These are phyloP conservation scores for Oostethus manadensis DNA, from an alignment of 2,113 vertebrate genomes.

Conservation along the genomic window DNA sequence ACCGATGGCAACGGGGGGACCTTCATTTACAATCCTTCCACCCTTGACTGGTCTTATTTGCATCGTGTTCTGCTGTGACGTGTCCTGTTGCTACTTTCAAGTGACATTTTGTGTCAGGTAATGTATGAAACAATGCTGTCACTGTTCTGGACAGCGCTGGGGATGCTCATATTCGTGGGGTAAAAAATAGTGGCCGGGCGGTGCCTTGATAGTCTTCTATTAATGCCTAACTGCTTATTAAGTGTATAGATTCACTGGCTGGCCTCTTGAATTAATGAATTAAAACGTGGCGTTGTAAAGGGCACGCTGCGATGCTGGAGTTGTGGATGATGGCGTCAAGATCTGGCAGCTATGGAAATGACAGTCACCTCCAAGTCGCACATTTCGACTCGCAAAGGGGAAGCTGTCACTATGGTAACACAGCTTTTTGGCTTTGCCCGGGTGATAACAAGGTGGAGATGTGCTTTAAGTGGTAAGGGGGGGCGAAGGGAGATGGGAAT, in stretches of 20 bases:
- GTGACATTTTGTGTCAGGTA: conserved; percentile 22
- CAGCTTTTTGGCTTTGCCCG: conserved; percentile 51
- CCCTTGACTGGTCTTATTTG: conserved; percentile 30
- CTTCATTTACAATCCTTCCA: conserved; percentile 30
- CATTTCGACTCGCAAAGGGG: conserved; percentile 43
- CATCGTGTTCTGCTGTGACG: conserved; percentile 38
- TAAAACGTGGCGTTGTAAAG: conserved; percentile 17
- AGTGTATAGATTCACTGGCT: conserved; percentile 21
- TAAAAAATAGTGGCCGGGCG: conserved; percentile 11
- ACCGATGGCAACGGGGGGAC: conserved; percentile 24
- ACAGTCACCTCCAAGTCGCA: conserved; percentile 57
- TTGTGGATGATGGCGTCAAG: conserved; percentile 30
- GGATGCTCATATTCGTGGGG: conserved; percentile 11
- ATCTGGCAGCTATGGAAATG: conserved; percentile 46
- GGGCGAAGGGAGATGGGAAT: conserved; percentile 1
- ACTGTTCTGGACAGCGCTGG: conserved; percentile 4
- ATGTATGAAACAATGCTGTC: conserved; percentile 18
- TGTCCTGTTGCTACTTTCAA: conserved; percentile 26
- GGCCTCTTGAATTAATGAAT: conserved; percentile 29
- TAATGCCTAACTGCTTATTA: conserved; percentile 22
- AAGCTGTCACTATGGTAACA: conserved; percentile 60
- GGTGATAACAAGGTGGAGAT: conserved; percentile 66
- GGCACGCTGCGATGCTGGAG: conserved; percentile 13
- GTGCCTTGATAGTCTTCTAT: conserved; percentile 25
- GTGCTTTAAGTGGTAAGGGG: conserved; percentile 27